Evolutionary conservation across 2,113 vertebrate species (phyloP), one percentile per base, ranked within the genome.

Genomic region (Atrichornis clamosus): DNA sequence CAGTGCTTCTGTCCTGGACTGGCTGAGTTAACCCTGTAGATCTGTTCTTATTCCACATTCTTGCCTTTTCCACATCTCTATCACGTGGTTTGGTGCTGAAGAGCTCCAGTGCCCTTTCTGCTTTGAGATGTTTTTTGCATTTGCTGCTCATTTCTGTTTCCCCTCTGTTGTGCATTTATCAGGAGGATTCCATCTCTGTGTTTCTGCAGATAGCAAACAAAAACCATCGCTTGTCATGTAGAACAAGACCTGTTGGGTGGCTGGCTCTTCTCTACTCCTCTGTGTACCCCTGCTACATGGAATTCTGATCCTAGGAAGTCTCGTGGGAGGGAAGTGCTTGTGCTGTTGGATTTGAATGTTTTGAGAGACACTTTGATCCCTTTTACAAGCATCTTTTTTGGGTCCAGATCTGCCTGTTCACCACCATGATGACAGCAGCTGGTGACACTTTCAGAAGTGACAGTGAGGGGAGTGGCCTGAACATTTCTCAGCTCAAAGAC

Each of bases 331-430:
- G 32, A 86, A 77, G 12, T 23, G 30, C 39, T 77, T 35, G 13
- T 24, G 50, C 58, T 87, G n/a, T 44, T 69, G 33, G 11, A 55
- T 90, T 90, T 70, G 33, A 18, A 44, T 63, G 50, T 74, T 93
- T 70, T 55, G 19, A 16, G 35, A 78, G 41, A 53, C 30, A 6
- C 18, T 67, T 79, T 73, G 75, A 67, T 91, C 52, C 64, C 56
- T 74, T 90, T 92, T 94, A 42, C 78, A 90, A 59, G 35, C 46
- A 70, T 96, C 94, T 84, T 94, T 64, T 90, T 59, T 47, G 42
- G 30, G 87, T 58, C 70, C 72, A 80, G 35, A 37, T 69, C 20
- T 65, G 87, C 82, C 33, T 56, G 72, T 62, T 67, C 63, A 86
- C 52, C 64, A 50, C 42, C 19, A 11, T 11, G 63, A 49, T 50